These are phyloP conservation scores for Brienomyrus brachyistius DNA, from an alignment of 2,113 vertebrate species.

Conservation along the genomic window DNA sequence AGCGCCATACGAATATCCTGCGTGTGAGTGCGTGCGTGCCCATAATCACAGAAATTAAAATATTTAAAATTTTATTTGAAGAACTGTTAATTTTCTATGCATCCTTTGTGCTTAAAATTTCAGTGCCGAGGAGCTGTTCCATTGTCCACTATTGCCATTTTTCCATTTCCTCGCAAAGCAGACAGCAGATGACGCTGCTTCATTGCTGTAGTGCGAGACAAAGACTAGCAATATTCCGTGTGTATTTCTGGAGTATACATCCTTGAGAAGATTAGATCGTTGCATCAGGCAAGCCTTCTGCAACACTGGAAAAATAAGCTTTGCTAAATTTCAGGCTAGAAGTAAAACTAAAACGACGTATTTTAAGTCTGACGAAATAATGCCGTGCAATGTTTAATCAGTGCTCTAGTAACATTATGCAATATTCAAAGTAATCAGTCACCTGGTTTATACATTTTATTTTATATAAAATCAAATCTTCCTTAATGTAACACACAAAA, in stretches of 20 bases:
- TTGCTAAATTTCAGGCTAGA: neutral
- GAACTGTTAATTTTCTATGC: neutral
- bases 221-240: neutral
- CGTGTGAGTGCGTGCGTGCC: neutral
- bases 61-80: neutral
- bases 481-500: neutral
- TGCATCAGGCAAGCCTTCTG: conserved; percentile 1
- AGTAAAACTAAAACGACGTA: neutral
- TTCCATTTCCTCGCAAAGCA: neutral
- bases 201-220: neutral
- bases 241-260: conserved; percentile 4
- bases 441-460: neutral
- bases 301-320: neutral
- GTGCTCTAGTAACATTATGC: neutral
- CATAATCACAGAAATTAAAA: neutral
- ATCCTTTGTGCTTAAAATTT: neutral
- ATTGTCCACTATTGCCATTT: neutral
- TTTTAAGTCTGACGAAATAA: neutral
- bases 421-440: neutral
- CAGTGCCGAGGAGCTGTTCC: neutral
- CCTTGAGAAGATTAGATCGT: conserved; percentile 2
- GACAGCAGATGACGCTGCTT: conserved; percentile 22
- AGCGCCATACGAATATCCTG: neutral
- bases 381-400: neutral
- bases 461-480: neutral